Evolutionary conservation across 2,797 vertebrate species (phyloP).

Genomic region (Setipinna tenuifilis): DNA sequence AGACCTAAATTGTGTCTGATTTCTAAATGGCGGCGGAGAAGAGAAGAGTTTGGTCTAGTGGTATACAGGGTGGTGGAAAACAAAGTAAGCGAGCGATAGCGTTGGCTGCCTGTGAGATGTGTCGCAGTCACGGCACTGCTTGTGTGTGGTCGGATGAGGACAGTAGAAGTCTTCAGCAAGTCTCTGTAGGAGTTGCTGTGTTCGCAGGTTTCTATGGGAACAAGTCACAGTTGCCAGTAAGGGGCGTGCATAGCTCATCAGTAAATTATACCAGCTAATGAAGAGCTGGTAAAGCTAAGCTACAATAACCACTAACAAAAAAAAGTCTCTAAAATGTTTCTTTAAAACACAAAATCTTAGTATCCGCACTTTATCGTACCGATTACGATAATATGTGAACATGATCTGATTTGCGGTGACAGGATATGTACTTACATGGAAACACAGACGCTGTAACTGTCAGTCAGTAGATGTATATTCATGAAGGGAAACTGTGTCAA

Average conservation of each 20-base stretch:
- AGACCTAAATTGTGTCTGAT: no score
- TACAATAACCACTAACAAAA: neutral
- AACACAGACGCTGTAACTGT: neutral
- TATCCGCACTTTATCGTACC: no score
- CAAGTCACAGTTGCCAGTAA: neutral
- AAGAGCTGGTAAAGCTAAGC: neutral
- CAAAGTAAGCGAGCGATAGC: no score
- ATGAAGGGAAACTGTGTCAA: conserved; percentile 37
- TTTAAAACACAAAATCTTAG: neutral
- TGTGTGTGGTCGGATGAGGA: neutral
- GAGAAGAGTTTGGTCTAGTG: no score
- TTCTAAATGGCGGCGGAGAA: no score
- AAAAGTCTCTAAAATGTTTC: neutral
- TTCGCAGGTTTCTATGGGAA: neutral
- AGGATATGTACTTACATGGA: neutral
- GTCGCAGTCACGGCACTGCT: no score
- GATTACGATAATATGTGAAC: neutral
- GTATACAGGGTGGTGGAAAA: no score
- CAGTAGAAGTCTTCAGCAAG: neutral
- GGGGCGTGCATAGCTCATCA: neutral
- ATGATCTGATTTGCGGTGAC: neutral
- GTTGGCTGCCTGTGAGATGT: no score
- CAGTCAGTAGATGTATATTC: neutral
- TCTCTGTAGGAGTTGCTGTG: neutral
- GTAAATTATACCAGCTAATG: neutral